A percentile compares a stretch with the other conserved stretches of the same genome.
Conservation (phyloP, 2,113 vertebrate genomes). For the Pleuronectes platessa region DNA sequence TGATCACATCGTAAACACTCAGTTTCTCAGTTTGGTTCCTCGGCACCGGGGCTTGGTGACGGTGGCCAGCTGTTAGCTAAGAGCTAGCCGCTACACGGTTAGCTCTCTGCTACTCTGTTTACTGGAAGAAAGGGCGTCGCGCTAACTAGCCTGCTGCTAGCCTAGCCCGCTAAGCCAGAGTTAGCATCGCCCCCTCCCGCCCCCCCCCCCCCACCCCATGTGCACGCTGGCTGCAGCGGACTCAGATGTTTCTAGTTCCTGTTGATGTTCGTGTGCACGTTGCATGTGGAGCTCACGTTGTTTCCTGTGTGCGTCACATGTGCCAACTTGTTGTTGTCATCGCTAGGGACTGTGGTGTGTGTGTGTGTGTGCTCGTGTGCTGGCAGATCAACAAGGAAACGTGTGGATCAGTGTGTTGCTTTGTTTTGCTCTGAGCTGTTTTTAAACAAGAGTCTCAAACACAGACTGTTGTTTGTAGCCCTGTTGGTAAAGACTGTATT, state of each 20-base stretch:
- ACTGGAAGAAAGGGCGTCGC: constrained; percentile 28
- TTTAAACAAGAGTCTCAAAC: too few species aligned
- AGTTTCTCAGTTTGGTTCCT: too few species aligned
- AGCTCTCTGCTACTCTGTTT: not conserved
- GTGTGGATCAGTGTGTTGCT: not conserved
- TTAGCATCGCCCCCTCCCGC: constrained; percentile 1
- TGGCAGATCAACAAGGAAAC: constrained; percentile 15
- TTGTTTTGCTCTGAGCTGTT: not conserved
- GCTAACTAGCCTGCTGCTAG: constrained; percentile 26
- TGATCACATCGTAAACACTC: not conserved
- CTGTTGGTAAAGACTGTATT: too few species aligned
- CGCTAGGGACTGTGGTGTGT: not conserved
- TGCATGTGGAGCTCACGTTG: not conserved
- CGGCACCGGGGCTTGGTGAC: too few species aligned
- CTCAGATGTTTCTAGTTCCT: not conserved
- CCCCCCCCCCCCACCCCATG: not conserved
- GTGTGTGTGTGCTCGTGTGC: not conserved
- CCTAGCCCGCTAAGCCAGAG: constrained; percentile 18
- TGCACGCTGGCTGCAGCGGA: not conserved
- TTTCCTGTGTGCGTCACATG: constrained; percentile 17
- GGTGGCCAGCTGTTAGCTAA: not conserved
- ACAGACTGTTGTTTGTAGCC: too few species aligned
- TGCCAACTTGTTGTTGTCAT: constrained; percentile 35
- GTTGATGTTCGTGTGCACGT: not conserved
- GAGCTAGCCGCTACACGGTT: constrained; percentile 8